Conservation (phyloP, 2,888 invertebrate genomes). For the Pimpla rufipes region DNA sequence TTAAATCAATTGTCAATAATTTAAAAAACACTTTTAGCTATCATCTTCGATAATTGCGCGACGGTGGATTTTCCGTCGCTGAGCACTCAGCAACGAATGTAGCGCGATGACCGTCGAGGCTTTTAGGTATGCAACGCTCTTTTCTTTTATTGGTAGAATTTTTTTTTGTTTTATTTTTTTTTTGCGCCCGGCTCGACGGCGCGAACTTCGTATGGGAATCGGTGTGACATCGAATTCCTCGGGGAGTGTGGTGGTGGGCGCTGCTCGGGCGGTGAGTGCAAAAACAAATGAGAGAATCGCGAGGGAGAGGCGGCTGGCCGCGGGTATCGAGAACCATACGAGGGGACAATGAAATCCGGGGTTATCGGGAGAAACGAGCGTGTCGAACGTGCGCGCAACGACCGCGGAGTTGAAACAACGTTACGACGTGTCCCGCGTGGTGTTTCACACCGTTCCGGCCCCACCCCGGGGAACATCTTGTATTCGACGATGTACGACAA, state of each 20-base stretch:
- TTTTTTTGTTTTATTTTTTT: conserved; percentile 12
- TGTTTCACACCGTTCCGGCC: conserved; percentile 29
- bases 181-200: not conserved
- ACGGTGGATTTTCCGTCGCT: not conserved
- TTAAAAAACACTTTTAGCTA: too few species aligned
- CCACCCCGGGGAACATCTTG: conserved; percentile 72
- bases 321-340: conserved; percentile 2
- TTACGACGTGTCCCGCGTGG: conserved; percentile 32
- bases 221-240: conserved; percentile 44
- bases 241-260: conserved; percentile 36
- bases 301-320: conserved; percentile 9
- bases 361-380: conserved; percentile 54
- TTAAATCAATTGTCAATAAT: too few species aligned
- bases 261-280: conserved; percentile 22
- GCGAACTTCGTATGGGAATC: conserved; percentile 30
- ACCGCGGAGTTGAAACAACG: conserved; percentile 37
- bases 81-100: not conserved
- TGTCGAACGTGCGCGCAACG: conserved; percentile 31
- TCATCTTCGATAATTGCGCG: not conserved
- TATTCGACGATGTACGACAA: conserved; percentile 80
- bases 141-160: not conserved
- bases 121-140: not conserved
- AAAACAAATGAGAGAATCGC: conserved; percentile 38
- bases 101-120: too few species aligned
- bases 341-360: conserved; percentile 52